Percentiles rank a stretch among this genome's conserved stretches.
phyloP scores from a whole-genome alignment of 2,113 vertebrate genomes.

The Zosterops japonicus region DNA sequence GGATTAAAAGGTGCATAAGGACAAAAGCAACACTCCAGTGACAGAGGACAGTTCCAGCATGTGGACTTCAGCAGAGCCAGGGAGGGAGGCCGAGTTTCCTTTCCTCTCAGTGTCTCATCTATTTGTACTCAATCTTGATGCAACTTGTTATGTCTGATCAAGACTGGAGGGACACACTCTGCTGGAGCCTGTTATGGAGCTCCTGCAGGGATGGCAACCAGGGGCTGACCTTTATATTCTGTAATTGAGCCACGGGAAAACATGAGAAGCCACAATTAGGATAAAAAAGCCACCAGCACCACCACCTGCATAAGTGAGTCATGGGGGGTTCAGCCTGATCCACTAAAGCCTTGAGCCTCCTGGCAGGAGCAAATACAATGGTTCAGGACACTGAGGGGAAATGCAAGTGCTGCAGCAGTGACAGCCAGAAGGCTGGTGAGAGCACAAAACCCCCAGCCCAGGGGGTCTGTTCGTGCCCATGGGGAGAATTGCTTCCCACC shows the following conservation, averaged over 20 bases:
- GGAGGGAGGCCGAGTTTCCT: neutral
- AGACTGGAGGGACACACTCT: neutral
- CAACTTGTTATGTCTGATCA: neutral
- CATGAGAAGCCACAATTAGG: neutral
- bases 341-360: neutral
- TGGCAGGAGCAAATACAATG: neutral
- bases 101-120: neutral
- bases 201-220: neutral
- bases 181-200: neutral
- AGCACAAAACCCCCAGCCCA: neutral
- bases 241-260: neutral
- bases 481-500: neutral
- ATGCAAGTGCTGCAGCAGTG: rapidly evolving
- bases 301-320: neutral
- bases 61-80: neutral
- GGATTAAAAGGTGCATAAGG: neutral
- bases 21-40: neutral
- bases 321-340: neutral
- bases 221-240: neutral
- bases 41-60: neutral
- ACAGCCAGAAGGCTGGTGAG: neutral
- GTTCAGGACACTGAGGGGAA: neutral
- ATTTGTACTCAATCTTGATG: neutral
- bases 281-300: neutral
- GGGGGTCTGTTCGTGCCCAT: rapidly evolving